A percentile compares a stretch with the other conserved stretches of the same genome.
phyloP scores from a whole-genome alignment of 2,888 invertebrate species.

The Apodemia duryi region DNA sequence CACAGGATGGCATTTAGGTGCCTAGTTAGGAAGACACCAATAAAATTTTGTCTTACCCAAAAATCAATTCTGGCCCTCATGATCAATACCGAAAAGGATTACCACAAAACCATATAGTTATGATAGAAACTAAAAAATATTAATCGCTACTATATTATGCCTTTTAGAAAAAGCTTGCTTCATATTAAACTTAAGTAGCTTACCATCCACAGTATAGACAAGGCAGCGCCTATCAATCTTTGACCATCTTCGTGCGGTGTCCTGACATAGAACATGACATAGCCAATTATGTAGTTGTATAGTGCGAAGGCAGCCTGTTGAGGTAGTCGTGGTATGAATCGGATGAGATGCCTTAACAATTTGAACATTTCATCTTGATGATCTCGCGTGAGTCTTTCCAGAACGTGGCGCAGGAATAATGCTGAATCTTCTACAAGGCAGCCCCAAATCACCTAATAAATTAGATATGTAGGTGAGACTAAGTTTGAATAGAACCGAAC shows the following conservation, averaged over 20 bases:
- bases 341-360: slow-evolving; percentile 91
- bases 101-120: no score
- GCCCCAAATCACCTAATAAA: slow-evolving; percentile 92
- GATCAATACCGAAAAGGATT: no score
- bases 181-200: slow-evolving; percentile 34
- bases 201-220: slow-evolving; percentile 98
- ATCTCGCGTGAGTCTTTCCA: slow-evolving; percentile 96
- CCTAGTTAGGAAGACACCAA: no score
- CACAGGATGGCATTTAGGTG: no score
- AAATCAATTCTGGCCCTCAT: no score
- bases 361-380: slow-evolving; percentile 97
- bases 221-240: slow-evolving; percentile 94
- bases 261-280: slow-evolving; percentile 99
- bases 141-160: no score
- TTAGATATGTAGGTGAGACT: neutral
- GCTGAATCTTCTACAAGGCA: slow-evolving; percentile 99
- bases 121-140: no score
- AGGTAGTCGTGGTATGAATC: slow-evolving; percentile 95
- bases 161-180: neutral
- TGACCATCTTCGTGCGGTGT: slow-evolving; percentile 97
- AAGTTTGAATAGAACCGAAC: neutral
- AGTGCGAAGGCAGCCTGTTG: slow-evolving; percentile 98
- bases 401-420: slow-evolving; percentile 95
- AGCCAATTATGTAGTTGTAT: slow-evolving; percentile 99
- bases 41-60: no score